Evolutionary conservation across 2,888 invertebrate genomes (phyloP), one percentile per base, ranked within the genome.

Genomic region (Andrena flavipes): DNA sequence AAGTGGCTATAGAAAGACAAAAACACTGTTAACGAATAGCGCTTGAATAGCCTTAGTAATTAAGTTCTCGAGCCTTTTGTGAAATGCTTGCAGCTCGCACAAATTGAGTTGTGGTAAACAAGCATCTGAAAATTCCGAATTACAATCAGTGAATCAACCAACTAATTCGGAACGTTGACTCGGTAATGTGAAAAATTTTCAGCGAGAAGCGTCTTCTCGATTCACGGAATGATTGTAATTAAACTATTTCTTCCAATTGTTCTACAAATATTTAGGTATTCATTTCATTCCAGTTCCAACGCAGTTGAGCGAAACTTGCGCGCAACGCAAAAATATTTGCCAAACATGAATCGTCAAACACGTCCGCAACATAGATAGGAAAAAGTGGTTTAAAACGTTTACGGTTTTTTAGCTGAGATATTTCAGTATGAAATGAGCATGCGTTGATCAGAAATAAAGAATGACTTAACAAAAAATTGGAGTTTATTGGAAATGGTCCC

Each of bases 11-110:
- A 30, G 56, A 10, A 23, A 59, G 23, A 30, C 30, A 16, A 29
- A 23, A 59, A 59, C 59, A 48, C 20, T 42, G 56, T 30, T 48
- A 23, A 6, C 23, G 30, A 29, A 35, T 48, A 2, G 30, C 30
- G 7, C 6, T 16, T 5, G 10, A 42, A 8, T 23, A n/a, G 73
- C 23, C 23, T 48, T 59, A 13, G 23, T 29, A 8, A 59, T 73
- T 59, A 67, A 30, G 48, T 59, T 30, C 59, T 42, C 20, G 60
- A n/a, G 33, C n/a, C 33, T 26, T 74, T 74, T 59, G 65, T 30
- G 23, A 30, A 42, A 26, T 30, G 30, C 1, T 29, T 30, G 23
- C 42, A 56, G 29, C 30, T 30, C 23, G 16, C 4, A 16, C 7
- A 48, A 73, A 67, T 67, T 30, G 67, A 48, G 59, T 42, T 48